Conservation (phyloP, 2,797 vertebrate species). For the Danio jaintianensis region DNA sequence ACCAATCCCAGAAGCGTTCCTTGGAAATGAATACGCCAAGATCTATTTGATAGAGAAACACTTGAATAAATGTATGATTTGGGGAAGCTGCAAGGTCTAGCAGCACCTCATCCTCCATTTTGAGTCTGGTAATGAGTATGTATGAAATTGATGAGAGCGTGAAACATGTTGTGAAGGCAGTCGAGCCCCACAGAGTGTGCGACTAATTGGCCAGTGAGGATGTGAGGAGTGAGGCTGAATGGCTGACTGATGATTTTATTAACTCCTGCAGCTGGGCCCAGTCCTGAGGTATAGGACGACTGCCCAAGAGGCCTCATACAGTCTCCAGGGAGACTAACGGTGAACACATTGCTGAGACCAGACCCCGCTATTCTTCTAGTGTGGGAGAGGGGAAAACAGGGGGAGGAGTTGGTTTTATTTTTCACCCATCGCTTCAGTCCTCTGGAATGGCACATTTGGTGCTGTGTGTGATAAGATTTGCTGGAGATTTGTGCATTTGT, state of each 20-base stretch:
- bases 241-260: slow-evolving; percentile 79
- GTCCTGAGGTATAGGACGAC: slow-evolving; percentile 65
- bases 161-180: slow-evolving; percentile 49
- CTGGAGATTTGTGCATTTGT: neutral
- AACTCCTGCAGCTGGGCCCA: slow-evolving; percentile 79
- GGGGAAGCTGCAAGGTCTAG: neutral
- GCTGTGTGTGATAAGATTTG: neutral
- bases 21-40: slow-evolving; percentile 45
- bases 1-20: slow-evolving; percentile 58
- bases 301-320: slow-evolving; percentile 43
- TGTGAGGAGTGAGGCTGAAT: slow-evolving; percentile 47
- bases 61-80: slow-evolving; percentile 12
- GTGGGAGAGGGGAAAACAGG: slow-evolving; percentile 5
- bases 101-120: slow-evolving; percentile 9
- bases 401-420: slow-evolving; percentile 19
- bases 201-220: slow-evolving; percentile 53
- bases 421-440: neutral
- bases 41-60: neutral
- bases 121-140: slow-evolving; percentile 26
- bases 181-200: slow-evolving; percentile 12
- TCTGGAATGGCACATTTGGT: slow-evolving; percentile 13
- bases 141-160: slow-evolving; percentile 43
- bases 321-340: slow-evolving; percentile 56
- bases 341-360: slow-evolving; percentile 22
- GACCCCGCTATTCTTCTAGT: slow-evolving; percentile 40